These are phyloP conservation scores for Rhabdornis inornatus DNA, from an alignment of 2,113 vertebrate genomes.

Conservation along the genomic window DNA sequence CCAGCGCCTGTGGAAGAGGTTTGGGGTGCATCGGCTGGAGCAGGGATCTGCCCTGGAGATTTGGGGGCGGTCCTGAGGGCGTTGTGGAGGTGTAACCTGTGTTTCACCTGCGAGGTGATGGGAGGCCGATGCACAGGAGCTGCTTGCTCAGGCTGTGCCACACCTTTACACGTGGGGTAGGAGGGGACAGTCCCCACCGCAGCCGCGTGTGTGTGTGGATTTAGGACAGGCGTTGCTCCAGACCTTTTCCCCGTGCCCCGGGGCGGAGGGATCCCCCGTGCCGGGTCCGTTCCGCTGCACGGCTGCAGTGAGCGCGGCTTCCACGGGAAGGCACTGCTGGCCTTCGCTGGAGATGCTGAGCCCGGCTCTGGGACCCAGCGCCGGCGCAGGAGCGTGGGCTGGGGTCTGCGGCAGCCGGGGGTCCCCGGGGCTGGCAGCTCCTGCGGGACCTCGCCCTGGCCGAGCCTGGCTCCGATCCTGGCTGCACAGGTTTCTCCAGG, in stretches of 20 bases:
- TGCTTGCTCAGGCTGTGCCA: fast-evolving
- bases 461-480: background rate
- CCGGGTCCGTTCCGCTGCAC: fast-evolving
- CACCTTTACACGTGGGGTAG: fast-evolving
- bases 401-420: background rate
- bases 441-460: fast-evolving
- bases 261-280: fast-evolving
- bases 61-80: background rate
- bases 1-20: background rate
- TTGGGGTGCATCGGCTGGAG: background rate
- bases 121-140: fast-evolving
- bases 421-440: background rate
- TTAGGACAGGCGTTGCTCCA: fast-evolving
- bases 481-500: background rate
- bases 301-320: background rate
- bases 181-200: background rate
- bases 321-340: slow-evolving; percentile 50
- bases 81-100: fast-evolving
- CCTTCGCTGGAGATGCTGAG: background rate
- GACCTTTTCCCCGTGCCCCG: fast-evolving
- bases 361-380: fast-evolving
- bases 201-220: fast-evolving
- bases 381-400: background rate
- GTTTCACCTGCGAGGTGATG: fast-evolving
- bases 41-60: background rate